Percentiles rank a stretch among this genome's conserved stretches.
Evolutionary conservation across 2,797 vertebrate genomes (phyloP).

Genomic region (Malacoraja senta): DNA sequence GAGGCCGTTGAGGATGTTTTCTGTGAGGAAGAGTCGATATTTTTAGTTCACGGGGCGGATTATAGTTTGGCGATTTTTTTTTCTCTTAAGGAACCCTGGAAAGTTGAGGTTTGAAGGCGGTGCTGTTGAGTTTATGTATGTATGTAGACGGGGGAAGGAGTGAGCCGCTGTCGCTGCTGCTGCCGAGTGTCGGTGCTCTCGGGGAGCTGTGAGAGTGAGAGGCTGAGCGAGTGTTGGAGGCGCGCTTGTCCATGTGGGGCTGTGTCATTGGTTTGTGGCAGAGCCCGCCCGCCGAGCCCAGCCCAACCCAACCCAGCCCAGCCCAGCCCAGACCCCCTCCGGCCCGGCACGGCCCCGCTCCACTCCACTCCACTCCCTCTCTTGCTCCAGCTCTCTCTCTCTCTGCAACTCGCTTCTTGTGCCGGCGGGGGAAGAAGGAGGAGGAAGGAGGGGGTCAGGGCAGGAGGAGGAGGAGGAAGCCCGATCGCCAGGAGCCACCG

Average conservation of each 20-base stretch:
- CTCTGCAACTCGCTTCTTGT: background rate
- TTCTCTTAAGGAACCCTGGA: background rate
- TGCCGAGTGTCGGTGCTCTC: background rate
- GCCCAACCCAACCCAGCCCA: background rate
- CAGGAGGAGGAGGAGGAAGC: too few species aligned
- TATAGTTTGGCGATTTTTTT: background rate
- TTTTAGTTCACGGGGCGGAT: background rate
- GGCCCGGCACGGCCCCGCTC: background rate
- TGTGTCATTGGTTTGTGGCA: constrained; percentile 87
- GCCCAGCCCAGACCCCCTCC: background rate
- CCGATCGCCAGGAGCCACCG: background rate
- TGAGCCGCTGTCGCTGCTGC: background rate
- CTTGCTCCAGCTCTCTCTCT: background rate
- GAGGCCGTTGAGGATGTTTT: background rate
- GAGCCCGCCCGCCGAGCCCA: constrained; percentile 71
- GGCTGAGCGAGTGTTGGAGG: constrained; percentile 47
- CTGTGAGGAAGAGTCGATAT: background rate
- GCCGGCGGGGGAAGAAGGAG: background rate
- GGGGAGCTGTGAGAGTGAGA: background rate
- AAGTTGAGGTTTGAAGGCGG: constrained; percentile 26
- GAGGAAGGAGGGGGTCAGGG: too few species aligned
- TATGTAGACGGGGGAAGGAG: background rate
- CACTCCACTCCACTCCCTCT: background rate
- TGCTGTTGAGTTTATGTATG: background rate
- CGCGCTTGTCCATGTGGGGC: constrained; percentile 72